Conservation (phyloP, 1,140 invertebrate genomes). For the Caenorhabditis inopinata region DNA sequence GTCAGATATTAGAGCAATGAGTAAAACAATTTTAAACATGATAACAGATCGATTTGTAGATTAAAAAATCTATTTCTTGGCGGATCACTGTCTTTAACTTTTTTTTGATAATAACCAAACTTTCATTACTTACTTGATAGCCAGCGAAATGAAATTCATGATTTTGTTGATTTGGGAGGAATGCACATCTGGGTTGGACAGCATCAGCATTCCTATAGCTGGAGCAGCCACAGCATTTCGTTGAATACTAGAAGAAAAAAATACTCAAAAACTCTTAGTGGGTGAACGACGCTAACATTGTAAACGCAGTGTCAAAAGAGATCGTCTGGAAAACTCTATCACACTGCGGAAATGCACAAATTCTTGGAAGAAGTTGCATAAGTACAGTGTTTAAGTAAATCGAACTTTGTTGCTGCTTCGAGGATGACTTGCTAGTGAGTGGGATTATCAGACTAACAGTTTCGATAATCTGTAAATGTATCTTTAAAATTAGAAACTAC, state of each 20-base stretch:
- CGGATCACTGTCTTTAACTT: too few relatives aligned
- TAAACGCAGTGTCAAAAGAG: not conserved
- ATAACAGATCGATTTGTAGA: too few relatives aligned
- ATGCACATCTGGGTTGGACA: conserved; percentile 19
- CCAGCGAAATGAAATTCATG: not conserved
- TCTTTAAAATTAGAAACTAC: too few relatives aligned
- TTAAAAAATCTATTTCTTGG: too few relatives aligned
- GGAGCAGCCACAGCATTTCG: not conserved
- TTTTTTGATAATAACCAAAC: too few relatives aligned
- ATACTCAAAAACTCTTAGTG: too few relatives aligned
- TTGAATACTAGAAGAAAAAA: not conserved
- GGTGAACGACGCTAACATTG: too few relatives aligned
- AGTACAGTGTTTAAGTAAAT: not conserved
- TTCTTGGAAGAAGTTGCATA: conserved; percentile 3
- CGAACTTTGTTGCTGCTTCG: not conserved
- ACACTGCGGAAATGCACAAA: not conserved
- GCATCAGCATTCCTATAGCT: conserved; percentile 19
- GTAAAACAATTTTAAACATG: too few relatives aligned
- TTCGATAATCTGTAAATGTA: not conserved
- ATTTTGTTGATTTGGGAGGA: not conserved
- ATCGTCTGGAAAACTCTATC: not conserved
- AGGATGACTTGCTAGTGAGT: not conserved
- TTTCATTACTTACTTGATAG: not conserved
- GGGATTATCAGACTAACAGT: not conserved
- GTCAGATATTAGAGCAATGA: too few relatives aligned